Conservation (phyloP, 2,113 vertebrate species). For the Pyxicephalus adspersus region DNA sequence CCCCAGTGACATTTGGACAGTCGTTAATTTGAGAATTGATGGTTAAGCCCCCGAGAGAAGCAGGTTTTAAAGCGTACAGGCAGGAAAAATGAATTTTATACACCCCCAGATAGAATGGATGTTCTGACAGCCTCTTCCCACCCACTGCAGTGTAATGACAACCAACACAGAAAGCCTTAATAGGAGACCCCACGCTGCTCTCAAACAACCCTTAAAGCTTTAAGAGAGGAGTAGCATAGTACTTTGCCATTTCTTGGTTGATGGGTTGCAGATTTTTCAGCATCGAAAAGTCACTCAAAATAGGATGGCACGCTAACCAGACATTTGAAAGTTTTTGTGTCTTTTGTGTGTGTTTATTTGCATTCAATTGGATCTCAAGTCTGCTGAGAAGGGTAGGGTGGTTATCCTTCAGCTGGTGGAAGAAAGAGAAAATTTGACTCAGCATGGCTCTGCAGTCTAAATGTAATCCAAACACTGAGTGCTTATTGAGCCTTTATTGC, state of each 20-base stretch:
- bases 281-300: too few relatives aligned
- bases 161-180: slow-evolving; percentile 39
- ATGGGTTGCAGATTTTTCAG: background rate
- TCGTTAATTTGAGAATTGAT: background rate
- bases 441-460: slow-evolving; percentile 1
- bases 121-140: slow-evolving; percentile 26
- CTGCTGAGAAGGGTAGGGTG: background rate
- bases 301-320: too few relatives aligned
- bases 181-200: slow-evolving; percentile 49
- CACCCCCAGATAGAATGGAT: slow-evolving; percentile 31
- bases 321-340: too few relatives aligned
- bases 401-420: background rate
- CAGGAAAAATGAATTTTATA: slow-evolving; percentile 19
- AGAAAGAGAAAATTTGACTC: slow-evolving; percentile 17
- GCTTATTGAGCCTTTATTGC: background rate
- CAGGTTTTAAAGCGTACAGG: background rate
- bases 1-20: background rate
- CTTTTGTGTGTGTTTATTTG: background rate
- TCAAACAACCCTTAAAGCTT: slow-evolving; percentile 13
- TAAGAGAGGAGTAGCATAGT: background rate
- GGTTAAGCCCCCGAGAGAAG: slow-evolving; percentile 7
- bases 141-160: slow-evolving; percentile 56
- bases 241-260: slow-evolving; percentile 14
- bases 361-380: slow-evolving; percentile 2
- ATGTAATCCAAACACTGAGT: background rate